These are phyloP conservation scores for Heliconius eleuchia DNA, from an alignment of 1,140 invertebrate genomes.

Conservation along the genomic window DNA sequence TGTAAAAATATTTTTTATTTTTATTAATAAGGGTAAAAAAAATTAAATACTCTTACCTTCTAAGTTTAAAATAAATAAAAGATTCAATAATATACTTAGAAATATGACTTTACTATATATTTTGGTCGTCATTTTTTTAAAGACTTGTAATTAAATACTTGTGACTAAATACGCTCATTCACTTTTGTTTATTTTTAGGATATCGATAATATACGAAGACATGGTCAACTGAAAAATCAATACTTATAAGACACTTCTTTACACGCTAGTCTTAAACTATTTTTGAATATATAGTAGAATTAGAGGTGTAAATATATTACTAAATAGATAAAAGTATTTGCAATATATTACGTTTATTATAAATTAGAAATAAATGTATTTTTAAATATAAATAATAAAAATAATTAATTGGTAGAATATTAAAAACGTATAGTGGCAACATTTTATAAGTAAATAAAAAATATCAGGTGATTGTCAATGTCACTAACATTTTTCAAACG, in stretches of 20 bases:
- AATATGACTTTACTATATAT: conserved; percentile 13
- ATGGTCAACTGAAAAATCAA: conserved; percentile 41
- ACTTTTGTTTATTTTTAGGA: conserved; percentile 33
- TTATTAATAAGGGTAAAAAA: neutral
- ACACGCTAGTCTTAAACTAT: neutral
- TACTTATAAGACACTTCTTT: conserved; percentile 27
- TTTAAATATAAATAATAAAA: neutral
- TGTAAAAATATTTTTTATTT: neutral
- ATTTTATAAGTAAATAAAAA: conserved; percentile 29
- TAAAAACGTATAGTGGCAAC: conserved; percentile 26
- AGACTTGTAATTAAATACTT: neutral
- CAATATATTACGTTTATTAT: neutral
- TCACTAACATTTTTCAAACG: conserved; percentile 53
- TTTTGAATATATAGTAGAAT: neutral
- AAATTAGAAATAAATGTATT: neutral
- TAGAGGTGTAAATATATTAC: neutral
- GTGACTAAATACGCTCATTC: neutral
- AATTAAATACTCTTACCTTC: conserved; percentile 34
- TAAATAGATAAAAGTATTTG: neutral
- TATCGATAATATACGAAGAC: conserved; percentile 21
- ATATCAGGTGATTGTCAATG: conserved; percentile 45
- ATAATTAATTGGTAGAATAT: neutral
- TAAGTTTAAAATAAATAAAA: conserved; percentile 28
- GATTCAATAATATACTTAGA: conserved; percentile 28
- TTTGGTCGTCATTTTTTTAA: neutral